Percentiles rank a stretch among this genome's conserved stretches.
These are phyloP conservation scores for Argya squamiceps DNA, from an alignment of 2,797 vertebrate genomes.

Conservation along the genomic window DNA sequence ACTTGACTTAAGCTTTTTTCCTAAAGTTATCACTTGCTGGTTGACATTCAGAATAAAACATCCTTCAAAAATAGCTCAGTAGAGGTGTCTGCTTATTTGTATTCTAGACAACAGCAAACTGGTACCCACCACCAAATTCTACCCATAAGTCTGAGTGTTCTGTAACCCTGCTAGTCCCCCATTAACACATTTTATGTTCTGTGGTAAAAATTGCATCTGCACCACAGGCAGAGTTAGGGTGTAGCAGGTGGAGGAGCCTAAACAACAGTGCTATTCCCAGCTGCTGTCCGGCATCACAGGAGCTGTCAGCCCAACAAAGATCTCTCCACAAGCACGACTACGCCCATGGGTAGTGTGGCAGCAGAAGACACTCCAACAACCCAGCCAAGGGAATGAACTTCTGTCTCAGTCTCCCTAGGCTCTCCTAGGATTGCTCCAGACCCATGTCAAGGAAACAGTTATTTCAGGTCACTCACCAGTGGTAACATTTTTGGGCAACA, in stretches of 20 bases:
- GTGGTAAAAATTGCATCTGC: neutral
- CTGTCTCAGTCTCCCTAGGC: neutral
- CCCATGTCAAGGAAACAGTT: accelerated
- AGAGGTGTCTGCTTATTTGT: neutral
- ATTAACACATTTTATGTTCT: neutral
- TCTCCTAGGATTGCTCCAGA: neutral
- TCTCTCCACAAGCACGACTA: accelerated
- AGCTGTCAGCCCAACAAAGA: neutral
- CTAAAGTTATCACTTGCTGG: neutral
- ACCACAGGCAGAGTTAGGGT: accelerated
- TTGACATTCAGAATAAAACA: neutral
- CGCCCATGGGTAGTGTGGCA: accelerated
- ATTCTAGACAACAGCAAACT: neutral
- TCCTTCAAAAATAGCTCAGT: neutral
- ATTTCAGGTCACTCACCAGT: accelerated
- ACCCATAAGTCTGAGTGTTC: accelerated
- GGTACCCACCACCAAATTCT: neutral
- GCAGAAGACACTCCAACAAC: neutral
- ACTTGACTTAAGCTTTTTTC: neutral
- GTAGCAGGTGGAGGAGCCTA: neutral
- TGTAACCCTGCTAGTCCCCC: neutral
- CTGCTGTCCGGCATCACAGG: neutral
- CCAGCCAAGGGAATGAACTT: neutral
- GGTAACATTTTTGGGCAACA: no score
- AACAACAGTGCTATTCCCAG: accelerated